These are phyloP conservation scores for Diadema setosum DNA, from an alignment of 35 echinoderm and acorn worm genomes.

Conservation along the genomic window DNA sequence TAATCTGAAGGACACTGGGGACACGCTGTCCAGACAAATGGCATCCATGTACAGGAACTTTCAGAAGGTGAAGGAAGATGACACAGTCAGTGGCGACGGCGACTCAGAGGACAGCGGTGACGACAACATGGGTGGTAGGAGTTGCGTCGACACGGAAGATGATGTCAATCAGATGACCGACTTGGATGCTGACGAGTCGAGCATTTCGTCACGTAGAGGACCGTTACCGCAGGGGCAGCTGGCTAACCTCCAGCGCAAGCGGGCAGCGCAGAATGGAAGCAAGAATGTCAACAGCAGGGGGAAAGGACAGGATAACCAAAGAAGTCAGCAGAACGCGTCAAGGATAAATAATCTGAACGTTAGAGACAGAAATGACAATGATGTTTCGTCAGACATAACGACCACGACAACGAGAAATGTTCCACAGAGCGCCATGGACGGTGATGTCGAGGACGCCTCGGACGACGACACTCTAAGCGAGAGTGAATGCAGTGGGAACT, in stretches of 20 bases:
- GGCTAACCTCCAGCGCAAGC: not conserved
- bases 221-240: slow-evolving; percentile 18
- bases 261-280: slow-evolving; percentile 48
- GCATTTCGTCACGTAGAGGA: not conserved
- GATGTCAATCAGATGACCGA: slow-evolving; percentile 73
- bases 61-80: slow-evolving; percentile 66
- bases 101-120: not conserved
- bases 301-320: not conserved
- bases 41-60: slow-evolving; percentile 78
- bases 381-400: not conserved
- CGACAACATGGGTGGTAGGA: not conserved
- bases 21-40: slow-evolving; percentile 71
- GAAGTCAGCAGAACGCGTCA: not conserved
- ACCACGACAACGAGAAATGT: not conserved
- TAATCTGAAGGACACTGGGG: slow-evolving; percentile 45
- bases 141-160: slow-evolving; percentile 69
- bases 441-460: slow-evolving; percentile 12
- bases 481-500: slow-evolving; percentile 52
- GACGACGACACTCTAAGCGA: slow-evolving; percentile 59
- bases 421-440: not conserved
- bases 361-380: slow-evolving; percentile 34
- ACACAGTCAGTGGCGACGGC: not conserved
- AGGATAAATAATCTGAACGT: slow-evolving; percentile 32
- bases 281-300: slow-evolving; percentile 4
- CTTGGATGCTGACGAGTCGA: slow-evolving; percentile 48